phyloP scores from a whole-genome alignment of 1,140 invertebrate species.

The Bombus impatiens region DNA sequence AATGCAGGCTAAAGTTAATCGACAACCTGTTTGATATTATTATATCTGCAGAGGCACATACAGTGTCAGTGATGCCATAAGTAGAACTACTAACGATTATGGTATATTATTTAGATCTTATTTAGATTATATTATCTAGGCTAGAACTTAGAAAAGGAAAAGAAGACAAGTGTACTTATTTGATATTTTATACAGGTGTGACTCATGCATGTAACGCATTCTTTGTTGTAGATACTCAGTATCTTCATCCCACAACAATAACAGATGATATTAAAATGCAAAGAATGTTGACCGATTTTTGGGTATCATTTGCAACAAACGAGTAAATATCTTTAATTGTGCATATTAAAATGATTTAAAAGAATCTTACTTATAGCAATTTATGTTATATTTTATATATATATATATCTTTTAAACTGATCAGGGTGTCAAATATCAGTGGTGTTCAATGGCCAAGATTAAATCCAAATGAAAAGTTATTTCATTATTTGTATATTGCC shows the following conservation, averaged over 20 bases:
- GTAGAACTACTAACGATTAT: slow-evolving; percentile 80
- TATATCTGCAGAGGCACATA: slow-evolving; percentile 83
- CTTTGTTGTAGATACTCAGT: slow-evolving; percentile 74
- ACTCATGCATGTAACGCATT: slow-evolving; percentile 73
- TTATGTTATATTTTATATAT: neutral
- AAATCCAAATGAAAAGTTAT: slow-evolving; percentile 73
- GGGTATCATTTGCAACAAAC: slow-evolving; percentile 82
- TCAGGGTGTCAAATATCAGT: slow-evolving; percentile 74
- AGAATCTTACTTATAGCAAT: neutral
- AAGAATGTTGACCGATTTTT: slow-evolving; percentile 82
- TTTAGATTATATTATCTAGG: too few relatives aligned
- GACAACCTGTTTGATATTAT: slow-evolving; percentile 84
- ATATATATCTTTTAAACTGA: slow-evolving; percentile 35
- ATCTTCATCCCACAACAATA: slow-evolving; percentile 72
- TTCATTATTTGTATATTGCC: slow-evolving; percentile 83
- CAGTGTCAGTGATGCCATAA: slow-evolving; percentile 82
- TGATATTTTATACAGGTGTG: slow-evolving; percentile 80
- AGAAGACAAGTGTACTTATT: slow-evolving; percentile 9
- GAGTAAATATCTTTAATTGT: slow-evolving; percentile 59
- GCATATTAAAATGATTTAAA: neutral
- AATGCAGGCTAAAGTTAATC: slow-evolving; percentile 82
- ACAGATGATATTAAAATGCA: slow-evolving; percentile 82
- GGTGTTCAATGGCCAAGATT: slow-evolving; percentile 74
- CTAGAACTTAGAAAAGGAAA: neutral
- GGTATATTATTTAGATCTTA: slow-evolving; percentile 80